phyloP scores from a whole-genome alignment of 37 sponge, comb jelly and placozoan genomes.

The Eunapius fragilis region DNA sequence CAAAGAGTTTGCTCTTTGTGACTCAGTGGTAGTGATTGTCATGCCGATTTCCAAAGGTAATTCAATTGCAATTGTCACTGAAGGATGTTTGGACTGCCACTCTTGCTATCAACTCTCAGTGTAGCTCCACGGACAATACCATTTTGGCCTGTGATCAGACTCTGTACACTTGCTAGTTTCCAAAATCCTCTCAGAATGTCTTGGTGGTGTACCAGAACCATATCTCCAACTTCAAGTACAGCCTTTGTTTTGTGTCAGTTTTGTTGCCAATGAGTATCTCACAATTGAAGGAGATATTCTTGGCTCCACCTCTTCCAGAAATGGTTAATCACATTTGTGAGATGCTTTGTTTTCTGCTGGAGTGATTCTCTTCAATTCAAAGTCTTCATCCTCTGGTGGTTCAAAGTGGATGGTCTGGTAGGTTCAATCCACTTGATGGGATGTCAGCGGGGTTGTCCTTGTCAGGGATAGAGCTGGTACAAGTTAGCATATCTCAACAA shows the following conservation, averaged over 20 bases:
- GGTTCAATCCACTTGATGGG: constrained; percentile 14
- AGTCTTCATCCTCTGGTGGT: constrained; percentile 29
- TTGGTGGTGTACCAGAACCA: constrained; percentile 28
- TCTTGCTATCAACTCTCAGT: constrained; percentile 13
- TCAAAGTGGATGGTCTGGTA: constrained; percentile 1
- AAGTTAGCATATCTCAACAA: constrained; percentile 1
- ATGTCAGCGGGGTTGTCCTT: constrained; percentile 39
- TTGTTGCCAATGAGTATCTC: constrained; percentile 24
- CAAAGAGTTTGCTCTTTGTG: neutral
- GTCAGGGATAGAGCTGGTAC: neutral
- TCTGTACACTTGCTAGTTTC: constrained; percentile 25
- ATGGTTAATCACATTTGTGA: constrained; percentile 30
- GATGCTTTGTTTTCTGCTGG: constrained; percentile 37
- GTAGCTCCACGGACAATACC: constrained; percentile 13
- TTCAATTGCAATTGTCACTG: neutral
- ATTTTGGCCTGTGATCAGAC: constrained; percentile 5
- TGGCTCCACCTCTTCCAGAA: constrained; percentile 49
- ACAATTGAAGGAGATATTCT: constrained; percentile 51
- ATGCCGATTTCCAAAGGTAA: neutral
- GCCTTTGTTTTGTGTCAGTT: neutral
- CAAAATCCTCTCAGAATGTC: constrained; percentile 36
- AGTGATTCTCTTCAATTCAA: constrained; percentile 7
- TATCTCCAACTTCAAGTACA: constrained; percentile 16
- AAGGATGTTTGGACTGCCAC: constrained; percentile 1
- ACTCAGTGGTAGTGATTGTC: neutral